These are phyloP conservation scores for Heliconius congener DNA, from an alignment of 1,140 invertebrate species.

Conservation along the genomic window DNA sequence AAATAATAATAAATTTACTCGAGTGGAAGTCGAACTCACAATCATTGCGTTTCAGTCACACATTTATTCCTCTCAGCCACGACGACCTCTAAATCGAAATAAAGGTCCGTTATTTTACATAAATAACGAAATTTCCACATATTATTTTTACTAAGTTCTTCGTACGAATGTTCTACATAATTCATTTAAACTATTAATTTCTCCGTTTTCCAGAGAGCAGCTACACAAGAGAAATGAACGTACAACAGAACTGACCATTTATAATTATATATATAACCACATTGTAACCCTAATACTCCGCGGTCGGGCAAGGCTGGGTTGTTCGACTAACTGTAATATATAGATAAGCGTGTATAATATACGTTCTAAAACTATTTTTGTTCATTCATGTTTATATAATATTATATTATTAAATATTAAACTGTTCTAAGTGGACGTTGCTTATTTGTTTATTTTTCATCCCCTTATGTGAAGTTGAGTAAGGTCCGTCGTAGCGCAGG, in stretches of 20 bases:
- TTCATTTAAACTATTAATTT: neutral
- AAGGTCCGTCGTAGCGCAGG: no score
- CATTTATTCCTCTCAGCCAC: no score
- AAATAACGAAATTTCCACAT: no score
- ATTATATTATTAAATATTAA: neutral
- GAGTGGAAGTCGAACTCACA: no score
- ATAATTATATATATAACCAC: conserved; percentile 25
- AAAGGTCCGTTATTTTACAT: no score
- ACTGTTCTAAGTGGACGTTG: conserved; percentile 7
- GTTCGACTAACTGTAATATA: conserved; percentile 35
- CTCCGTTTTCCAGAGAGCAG: conserved; percentile 60
- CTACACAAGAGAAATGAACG: conserved; percentile 58
- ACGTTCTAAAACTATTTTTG: neutral
- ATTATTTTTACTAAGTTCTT: no score
- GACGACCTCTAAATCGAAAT: no score
- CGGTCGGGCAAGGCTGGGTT: conserved; percentile 65
- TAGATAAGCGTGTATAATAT: conserved; percentile 27
- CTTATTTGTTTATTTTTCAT: neutral
- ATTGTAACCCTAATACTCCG: conserved; percentile 40
- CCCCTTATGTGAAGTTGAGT: no score
- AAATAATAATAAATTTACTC: no score
- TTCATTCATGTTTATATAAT: conserved; percentile 13
- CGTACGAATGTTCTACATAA: no score
- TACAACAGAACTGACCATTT: conserved; percentile 52
- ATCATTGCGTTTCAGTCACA: no score